Evolutionary conservation across 2,113 vertebrate species (phyloP).

Genomic region (Cryptotis parvus): DNA sequence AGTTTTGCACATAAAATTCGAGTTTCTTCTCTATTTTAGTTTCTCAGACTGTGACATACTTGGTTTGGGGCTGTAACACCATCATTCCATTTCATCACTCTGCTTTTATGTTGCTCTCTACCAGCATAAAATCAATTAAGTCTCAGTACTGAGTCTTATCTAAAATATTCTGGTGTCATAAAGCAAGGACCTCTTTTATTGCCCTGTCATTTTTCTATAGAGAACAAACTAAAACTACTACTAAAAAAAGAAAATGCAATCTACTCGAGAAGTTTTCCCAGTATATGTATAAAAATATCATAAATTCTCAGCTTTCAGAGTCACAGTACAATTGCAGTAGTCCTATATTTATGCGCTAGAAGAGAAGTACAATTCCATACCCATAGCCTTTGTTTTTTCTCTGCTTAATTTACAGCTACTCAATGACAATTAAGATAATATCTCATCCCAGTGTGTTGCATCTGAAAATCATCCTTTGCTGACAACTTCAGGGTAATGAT

Average conservation of each 20-base stretch:
- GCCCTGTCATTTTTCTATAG: slow-evolving; percentile 65
- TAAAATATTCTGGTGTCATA: slow-evolving; percentile 77
- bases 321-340: slow-evolving; percentile 48
- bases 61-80: background rate
- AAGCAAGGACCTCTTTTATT: slow-evolving; percentile 71
- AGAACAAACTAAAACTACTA: slow-evolving; percentile 62
- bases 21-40: slow-evolving; percentile 21
- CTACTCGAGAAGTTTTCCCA: slow-evolving; percentile 67
- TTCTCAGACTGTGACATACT: slow-evolving; percentile 36
- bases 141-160: slow-evolving; percentile 68
- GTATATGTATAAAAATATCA: slow-evolving; percentile 52
- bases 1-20: slow-evolving; percentile 44
- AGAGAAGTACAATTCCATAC: slow-evolving; percentile 63
- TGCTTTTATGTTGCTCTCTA: slow-evolving; percentile 14
- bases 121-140: slow-evolving; percentile 73
- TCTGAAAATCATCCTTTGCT: slow-evolving; percentile 47
- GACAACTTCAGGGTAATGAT: background rate
- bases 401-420: slow-evolving; percentile 61
- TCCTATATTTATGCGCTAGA: slow-evolving; percentile 63
- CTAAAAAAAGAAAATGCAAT: slow-evolving; percentile 76
- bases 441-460: background rate
- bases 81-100: background rate
- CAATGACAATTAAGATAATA: slow-evolving; percentile 71
- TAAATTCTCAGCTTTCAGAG: slow-evolving; percentile 68
- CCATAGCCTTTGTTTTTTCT: background rate